Base-by-base conservation (phyloP, 2,888 invertebrate species). In the Willowsia nigromaculata region DNA sequence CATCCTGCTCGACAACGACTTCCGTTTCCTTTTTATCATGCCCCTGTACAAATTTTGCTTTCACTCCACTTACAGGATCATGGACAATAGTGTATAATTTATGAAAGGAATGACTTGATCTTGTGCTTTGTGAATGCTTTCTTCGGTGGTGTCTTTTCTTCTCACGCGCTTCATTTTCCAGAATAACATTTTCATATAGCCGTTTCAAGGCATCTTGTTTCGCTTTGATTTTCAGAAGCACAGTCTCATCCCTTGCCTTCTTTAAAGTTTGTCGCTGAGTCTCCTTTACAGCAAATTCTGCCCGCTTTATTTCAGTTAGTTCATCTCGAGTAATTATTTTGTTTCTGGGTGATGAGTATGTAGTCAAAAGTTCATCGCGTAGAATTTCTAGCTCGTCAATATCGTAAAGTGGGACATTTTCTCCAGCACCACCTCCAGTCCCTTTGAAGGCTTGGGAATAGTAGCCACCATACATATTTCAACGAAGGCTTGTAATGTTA, bases 171-270 rank as follows among this genome's bases (percentile, higher is more conserved):
- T 25, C 18, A 0, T 86, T 78, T 7, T 50, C 78, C 13, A 15
- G 9, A 6, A 65, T 1, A 11, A 80, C 86, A 53, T 80, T 86
- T 65, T 40, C 62, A 13, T 85, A 85, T 0, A 85, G 30, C 2
- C 59, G 22, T 18, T 25, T 59, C 30, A 86, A 33, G 6, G 86
- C 86, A 5, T 78, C 68, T 33, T 86, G 86, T 25, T 86, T 86
- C 11, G 53, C 62, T 53, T 50, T 65, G 1, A 86, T 13, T 27
- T 86, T 15, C 30, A 33, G 11, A 0, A 25, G 43, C 6, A 37
- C 30, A 1, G 30, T 59, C 6, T 76, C 76, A 25, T 65, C 68
- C 25, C 27, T 50, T 0, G 2, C 15, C 27, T 80, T 65, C 27
- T 85, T 85, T 59, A 18, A 15, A 2, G 37, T 18, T 27, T 25